phyloP scores from a whole-genome alignment of 2,113 vertebrate species.

The Callaeas wilsoni region DNA sequence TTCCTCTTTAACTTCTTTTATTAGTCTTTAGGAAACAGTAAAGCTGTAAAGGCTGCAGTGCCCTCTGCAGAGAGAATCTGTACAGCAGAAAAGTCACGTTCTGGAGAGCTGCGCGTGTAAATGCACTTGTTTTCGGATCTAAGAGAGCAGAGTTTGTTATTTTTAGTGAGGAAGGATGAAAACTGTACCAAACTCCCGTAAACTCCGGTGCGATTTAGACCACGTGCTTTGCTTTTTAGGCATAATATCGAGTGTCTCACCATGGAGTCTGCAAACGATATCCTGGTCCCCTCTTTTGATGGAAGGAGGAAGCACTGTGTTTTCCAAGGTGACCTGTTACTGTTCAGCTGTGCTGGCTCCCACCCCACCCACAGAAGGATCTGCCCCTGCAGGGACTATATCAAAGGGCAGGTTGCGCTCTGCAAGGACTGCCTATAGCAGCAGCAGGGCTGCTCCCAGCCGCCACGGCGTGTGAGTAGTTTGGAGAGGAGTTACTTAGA shows the following conservation, averaged over 20 bases:
- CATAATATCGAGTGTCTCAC: slow-evolving; percentile 87
- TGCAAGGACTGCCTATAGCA: slow-evolving; percentile 95
- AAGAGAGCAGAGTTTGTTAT: background rate
- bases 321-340: slow-evolving; percentile 91
- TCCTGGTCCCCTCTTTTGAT: slow-evolving; percentile 88
- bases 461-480: background rate
- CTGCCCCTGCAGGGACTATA: slow-evolving; percentile 97
- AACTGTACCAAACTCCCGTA: background rate
- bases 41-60: background rate
- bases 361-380: slow-evolving; percentile 82
- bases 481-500: slow-evolving; percentile 17
- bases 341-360: slow-evolving; percentile 96
- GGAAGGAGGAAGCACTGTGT: slow-evolving; percentile 84
- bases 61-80: slow-evolving; percentile 39
- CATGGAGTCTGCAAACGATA: slow-evolving; percentile 86
- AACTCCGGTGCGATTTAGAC: background rate
- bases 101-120: background rate
- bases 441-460: background rate
- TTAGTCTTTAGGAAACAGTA: background rate
- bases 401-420: slow-evolving; percentile 97
- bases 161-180: background rate
- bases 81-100: background rate
- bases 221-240: slow-evolving; percentile 64
- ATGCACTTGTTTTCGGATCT: background rate
- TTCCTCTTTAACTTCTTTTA: background rate